Conservation (phyloP, 2,888 invertebrate genomes). For the Phorcus lineatus region DNA sequence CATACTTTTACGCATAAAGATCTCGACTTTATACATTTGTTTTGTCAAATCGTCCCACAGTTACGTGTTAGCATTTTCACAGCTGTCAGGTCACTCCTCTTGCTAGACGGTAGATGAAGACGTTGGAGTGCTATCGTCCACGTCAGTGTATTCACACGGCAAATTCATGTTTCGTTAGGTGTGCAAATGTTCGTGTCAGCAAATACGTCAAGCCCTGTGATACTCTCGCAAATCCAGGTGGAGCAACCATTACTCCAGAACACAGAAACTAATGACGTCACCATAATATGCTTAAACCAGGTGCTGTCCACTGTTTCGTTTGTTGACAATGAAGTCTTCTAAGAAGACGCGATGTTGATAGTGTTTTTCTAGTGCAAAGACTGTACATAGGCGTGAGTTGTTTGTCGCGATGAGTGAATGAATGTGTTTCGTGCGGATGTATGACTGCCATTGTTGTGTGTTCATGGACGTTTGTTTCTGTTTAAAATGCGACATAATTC, state of each 20-base stretch:
- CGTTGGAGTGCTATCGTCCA: neutral
- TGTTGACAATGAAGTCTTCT: neutral
- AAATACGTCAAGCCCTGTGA: neutral
- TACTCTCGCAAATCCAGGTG: conserved; percentile 15
- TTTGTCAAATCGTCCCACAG: neutral
- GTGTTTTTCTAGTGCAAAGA: conserved; percentile 20
- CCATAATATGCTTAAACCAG: neutral
- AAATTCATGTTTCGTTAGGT: neutral
- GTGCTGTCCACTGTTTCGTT: conserved; percentile 8
- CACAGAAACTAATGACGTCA: neutral
- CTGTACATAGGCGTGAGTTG: neutral
- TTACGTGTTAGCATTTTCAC: neutral
- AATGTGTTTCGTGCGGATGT: neutral
- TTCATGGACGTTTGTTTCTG: conserved; percentile 17
- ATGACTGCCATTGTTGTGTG: neutral
- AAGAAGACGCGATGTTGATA: neutral
- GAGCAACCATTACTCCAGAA: neutral
- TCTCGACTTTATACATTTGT: neutral
- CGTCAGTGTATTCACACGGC: neutral
- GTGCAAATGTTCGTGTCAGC: neutral
- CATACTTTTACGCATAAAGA: neutral
- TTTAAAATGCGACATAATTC: conserved; percentile 18
- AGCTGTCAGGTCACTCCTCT: neutral
- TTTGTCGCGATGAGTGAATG: neutral
- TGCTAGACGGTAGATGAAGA: neutral